Evolutionary conservation across 35 echinoderm and acorn worm species (phyloP), one percentile per base, ranked within the genome.

Genomic region (Diadema setosum): DNA sequence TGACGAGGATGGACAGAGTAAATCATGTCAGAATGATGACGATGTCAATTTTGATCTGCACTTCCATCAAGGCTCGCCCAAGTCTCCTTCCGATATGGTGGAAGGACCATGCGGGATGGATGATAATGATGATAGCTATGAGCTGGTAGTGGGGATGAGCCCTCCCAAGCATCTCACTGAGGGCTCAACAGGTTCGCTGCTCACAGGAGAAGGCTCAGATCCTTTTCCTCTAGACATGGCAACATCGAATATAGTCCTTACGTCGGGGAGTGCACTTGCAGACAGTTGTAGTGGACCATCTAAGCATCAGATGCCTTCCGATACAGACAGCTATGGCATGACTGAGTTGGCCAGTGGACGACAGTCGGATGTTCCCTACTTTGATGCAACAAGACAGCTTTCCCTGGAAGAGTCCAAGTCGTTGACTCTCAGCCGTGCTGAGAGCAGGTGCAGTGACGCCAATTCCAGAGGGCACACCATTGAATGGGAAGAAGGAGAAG

Each of bases 271-370:
- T 25, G 63, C 4, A 12, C 30, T 67, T 26, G 27, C 24, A 27
- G 21, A 33, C 37, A 16, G 16, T 67, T n/a, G n/a, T n/a, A 33
- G 63, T 67, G 63, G 24, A 29, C 37, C 63, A 67, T 67, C 63
- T 29, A 67, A 67, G 63, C 4, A 29, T 33, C 2, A 35, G 73
- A 78, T 78, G 73, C 73, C 73, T n/a, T 78, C 73, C 20, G 73
- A 78, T 78, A 42, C 73, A 9, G 73, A 78, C 73, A 78, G 73
- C 36, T 78, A 78, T 78, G 73, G 73, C 21, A 39, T 78, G 73
- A 78, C 44, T 33, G 73, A 78, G 39, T 21, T 21, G 39, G 44
- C 35, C 44, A 44, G 73, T 36, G 14, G 73, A 3, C 39, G 44
- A 36, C 73, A 34, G 37, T 78, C 73, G 24, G 73, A 78, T 44